Base-by-base conservation (phyloP, 1,140 invertebrate genomes). In the Acromyrmex heyeri region DNA sequence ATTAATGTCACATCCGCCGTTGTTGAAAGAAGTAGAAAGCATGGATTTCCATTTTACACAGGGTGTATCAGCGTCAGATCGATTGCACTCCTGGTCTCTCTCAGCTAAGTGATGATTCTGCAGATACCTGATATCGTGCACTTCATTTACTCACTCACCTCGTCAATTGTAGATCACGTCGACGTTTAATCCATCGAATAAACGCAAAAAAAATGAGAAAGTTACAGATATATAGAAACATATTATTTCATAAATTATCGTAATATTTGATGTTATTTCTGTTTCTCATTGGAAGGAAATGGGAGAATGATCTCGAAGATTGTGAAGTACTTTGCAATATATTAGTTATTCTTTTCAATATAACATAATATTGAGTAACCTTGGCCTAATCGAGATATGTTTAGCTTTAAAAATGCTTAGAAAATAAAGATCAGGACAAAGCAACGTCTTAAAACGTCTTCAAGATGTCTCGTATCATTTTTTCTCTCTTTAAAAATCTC, bases 1-100 rank as follows among this genome's bases (percentile, higher is more conserved):
- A 90, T 90, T 90, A 90, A 87, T 85, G 89, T 90, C 89, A 85
- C 88, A 90, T 90, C 86, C 86, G 87, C 82, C 88, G 64, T 82
- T 82, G 57, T 69, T 81, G 88, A 48, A 70, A 86, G 61, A 62
- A 61, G 70, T 14, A 82, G 59, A 86, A 73, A 89, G 65, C 83
- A 44, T 16, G 77, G 76, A 90, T 90, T 87, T 83, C 79, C 87
- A 57, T 82, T 83, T 78, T 89, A 61, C 34, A 44, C 44, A 6
- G 53, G 48, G 72, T 89, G 85, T 90, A 89, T 90, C 73, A 88
- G 57, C 59, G 62, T 67, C 44, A 55, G 16, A 3, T 48, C 16
- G 44, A 82, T 55, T 67, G 64, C 64, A 8, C 64, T 18, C 34
- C 16, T 6, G 27, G 38, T 44, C 18, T 57, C 48, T 57, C 50